These are phyloP conservation scores for Metallyticus violacea DNA, from an alignment of 2,888 invertebrate genomes.

Conservation along the genomic window DNA sequence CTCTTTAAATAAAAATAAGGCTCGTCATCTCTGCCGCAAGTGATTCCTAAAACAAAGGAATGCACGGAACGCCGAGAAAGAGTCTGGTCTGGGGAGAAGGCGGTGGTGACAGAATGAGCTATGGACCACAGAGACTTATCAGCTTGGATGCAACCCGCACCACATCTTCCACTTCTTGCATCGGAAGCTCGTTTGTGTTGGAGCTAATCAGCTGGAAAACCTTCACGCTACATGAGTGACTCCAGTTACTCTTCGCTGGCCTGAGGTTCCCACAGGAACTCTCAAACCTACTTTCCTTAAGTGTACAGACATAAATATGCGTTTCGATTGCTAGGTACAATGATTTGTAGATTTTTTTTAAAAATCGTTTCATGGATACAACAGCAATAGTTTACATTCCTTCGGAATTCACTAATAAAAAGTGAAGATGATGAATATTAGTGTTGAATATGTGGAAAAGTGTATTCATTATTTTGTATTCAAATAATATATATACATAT, in stretches of 20 bases:
- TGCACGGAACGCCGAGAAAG: not conserved
- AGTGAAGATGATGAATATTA: too few species aligned
- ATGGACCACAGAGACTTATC: not conserved
- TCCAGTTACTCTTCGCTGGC: not conserved
- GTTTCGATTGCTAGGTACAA: too few species aligned
- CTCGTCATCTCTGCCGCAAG: too few species aligned
- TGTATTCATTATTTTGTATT: too few species aligned
- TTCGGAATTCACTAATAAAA: too few species aligned
- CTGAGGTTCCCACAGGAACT: too few species aligned
- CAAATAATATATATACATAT: too few species aligned
- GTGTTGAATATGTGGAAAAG: too few species aligned
- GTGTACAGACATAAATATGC: too few species aligned
- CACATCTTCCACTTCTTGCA: not conserved
- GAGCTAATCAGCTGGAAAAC: not conserved
- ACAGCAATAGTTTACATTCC: too few species aligned
- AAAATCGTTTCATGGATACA: too few species aligned
- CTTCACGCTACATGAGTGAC: not conserved
- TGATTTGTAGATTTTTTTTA: too few species aligned
- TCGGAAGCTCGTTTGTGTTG: not conserved
- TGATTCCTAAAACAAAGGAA: not conserved
- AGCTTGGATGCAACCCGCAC: not conserved
- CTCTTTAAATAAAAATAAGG: not conserved
- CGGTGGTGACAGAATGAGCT: not conserved
- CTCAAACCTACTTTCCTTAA: not conserved
- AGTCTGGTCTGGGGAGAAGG: not conserved